phyloP scores from a whole-genome alignment of 1,140 invertebrate species.

The Diachasmimorpha longicaudata region DNA sequence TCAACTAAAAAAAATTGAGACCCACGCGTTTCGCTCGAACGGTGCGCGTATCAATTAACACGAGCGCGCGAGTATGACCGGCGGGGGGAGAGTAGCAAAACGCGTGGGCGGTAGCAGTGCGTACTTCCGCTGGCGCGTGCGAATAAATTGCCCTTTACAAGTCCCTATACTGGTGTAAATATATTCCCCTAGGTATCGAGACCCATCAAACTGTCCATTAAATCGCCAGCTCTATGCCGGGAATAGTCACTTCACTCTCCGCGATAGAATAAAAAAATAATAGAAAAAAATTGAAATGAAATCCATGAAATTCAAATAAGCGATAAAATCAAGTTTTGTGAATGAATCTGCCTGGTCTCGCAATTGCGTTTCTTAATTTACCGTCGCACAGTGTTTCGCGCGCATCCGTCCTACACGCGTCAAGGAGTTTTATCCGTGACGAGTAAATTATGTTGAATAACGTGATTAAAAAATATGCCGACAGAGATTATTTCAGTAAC shows the following conservation, averaged over 20 bases:
- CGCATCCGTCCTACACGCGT: slow-evolving; percentile 20
- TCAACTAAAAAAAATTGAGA: background rate
- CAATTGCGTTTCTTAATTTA: slow-evolving; percentile 21
- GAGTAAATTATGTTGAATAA: background rate
- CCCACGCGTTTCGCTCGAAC: slow-evolving; percentile 9
- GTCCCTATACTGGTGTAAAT: background rate
- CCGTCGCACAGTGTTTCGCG: slow-evolving; percentile 4
- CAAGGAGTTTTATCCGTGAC: background rate
- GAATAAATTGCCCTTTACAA: slow-evolving; percentile 25
- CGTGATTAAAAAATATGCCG: background rate
- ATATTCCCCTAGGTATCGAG: background rate
- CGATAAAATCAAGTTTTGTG: slow-evolving; percentile 19
- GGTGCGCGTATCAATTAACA: slow-evolving; percentile 23
- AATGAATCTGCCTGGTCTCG: slow-evolving; percentile 17
- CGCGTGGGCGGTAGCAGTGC: slow-evolving; percentile 19
- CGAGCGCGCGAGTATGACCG: slow-evolving; percentile 12
- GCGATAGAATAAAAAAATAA: background rate
- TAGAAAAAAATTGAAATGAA: background rate
- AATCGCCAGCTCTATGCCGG: background rate
- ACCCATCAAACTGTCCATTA: slow-evolving; percentile 10
- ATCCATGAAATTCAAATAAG: background rate
- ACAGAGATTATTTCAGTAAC: background rate
- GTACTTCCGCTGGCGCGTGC: slow-evolving; percentile 26
- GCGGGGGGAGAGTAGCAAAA: background rate
- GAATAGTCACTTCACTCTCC: background rate